phyloP scores from a whole-genome alignment of 2,888 invertebrate species.

The Dryomyza anilis region DNA sequence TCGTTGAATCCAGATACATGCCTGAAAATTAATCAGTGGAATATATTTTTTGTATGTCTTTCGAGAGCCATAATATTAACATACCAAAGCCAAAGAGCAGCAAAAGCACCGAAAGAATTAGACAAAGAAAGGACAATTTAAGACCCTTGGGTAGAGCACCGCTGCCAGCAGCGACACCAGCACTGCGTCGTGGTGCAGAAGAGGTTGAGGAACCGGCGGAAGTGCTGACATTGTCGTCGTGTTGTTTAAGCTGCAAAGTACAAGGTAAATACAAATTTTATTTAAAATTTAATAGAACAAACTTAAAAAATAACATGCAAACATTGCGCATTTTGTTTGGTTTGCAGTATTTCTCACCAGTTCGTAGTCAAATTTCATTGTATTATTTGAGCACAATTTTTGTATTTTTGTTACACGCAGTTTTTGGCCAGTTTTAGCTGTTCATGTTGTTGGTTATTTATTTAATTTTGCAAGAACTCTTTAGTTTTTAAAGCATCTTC shows the following conservation, averaged over 20 bases:
- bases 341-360: conserved; percentile 30
- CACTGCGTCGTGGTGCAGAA: conserved; percentile 43
- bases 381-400: too few relatives aligned
- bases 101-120: conserved; percentile 53
- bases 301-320: neutral
- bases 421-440: too few relatives aligned
- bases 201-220: conserved; percentile 16
- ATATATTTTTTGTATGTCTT: too few relatives aligned
- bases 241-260: conserved; percentile 38
- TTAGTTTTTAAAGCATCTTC: too few relatives aligned
- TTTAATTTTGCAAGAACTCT: too few relatives aligned
- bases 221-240: conserved; percentile 45
- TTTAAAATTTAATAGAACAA: conserved; percentile 2
- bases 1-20: conserved; percentile 57
- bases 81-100: conserved; percentile 58
- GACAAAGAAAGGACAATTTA: conserved; percentile 58
- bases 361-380: conserved; percentile 39
- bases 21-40: conserved; percentile 41
- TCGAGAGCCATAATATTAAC: conserved; percentile 32
- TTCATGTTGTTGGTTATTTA: too few relatives aligned
- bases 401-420: too few relatives aligned
- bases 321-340: neutral
- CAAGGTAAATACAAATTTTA: neutral
- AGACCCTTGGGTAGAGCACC: conserved; percentile 50
- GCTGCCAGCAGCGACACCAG: conserved; percentile 25